Conservation (phyloP, 2,888 invertebrate genomes). For the Meteorus colon region DNA sequence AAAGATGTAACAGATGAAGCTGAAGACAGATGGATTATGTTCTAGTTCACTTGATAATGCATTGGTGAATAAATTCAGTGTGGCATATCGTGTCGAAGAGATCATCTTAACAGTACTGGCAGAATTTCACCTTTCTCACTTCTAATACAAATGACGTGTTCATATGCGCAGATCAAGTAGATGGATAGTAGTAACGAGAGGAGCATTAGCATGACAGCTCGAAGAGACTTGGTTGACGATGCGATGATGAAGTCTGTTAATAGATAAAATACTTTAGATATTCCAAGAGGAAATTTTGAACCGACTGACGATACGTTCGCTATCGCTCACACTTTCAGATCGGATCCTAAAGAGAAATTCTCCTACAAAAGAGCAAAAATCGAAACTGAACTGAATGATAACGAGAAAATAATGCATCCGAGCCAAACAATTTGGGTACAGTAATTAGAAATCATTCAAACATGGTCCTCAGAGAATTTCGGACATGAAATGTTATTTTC, state of each 20-base stretch:
- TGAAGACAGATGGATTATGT: background rate
- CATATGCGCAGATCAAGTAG: background rate
- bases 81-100: background rate
- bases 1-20: background rate
- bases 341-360: too few species aligned
- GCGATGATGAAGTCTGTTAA: slow-evolving; percentile 16
- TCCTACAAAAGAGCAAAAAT: too few species aligned
- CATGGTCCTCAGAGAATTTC: too few species aligned
- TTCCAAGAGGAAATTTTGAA: background rate
- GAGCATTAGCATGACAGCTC: background rate
- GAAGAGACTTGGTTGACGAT: slow-evolving; percentile 4
- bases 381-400: too few species aligned
- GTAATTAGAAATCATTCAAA: too few species aligned
- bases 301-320: background rate
- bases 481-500: too few species aligned
- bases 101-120: background rate
- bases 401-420: too few species aligned
- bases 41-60: background rate
- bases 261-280: background rate
- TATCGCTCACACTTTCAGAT: background rate
- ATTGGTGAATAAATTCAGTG: background rate
- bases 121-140: too few species aligned
- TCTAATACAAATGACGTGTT: background rate
- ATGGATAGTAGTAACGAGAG: background rate
- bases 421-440: too few species aligned